Percentiles rank a stretch among this genome's conserved stretches.
These are phyloP conservation scores for Montipora cactus DNA, from an alignment of 64 coral and sea anemone species.

Conservation along the genomic window DNA sequence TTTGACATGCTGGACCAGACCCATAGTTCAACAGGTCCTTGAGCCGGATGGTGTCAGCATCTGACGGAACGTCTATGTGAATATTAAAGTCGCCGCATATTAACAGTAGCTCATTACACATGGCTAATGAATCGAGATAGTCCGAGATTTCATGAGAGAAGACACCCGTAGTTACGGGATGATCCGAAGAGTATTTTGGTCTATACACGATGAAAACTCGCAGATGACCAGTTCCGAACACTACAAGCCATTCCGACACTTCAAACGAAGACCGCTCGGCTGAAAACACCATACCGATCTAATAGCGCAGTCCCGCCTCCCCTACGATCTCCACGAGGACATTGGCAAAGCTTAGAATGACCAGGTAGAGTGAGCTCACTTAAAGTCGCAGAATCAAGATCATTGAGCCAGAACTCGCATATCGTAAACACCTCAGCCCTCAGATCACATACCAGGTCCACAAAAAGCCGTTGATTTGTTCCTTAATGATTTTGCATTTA, in stretches of 20 bases:
- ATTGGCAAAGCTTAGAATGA: constrained; percentile 57
- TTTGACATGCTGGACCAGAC: constrained; percentile 60
- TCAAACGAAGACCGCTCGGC: constrained; percentile 76
- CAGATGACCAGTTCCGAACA: constrained; percentile 30
- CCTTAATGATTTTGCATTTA: constrained; percentile 45
- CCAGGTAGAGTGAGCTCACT: constrained; percentile 34
- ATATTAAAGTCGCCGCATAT: constrained; percentile 45
- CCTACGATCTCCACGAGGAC: constrained; percentile 36
- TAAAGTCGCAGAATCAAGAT: constrained; percentile 37
- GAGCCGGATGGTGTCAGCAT: constrained; percentile 48
- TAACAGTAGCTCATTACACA: constrained; percentile 57
- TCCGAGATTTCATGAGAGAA: constrained; percentile 55
- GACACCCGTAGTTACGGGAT: constrained; percentile 50
- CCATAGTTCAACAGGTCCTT: constrained; percentile 52
- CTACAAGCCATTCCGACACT: constrained; percentile 70
- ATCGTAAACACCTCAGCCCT: constrained; percentile 49
- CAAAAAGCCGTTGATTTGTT: constrained; percentile 58
- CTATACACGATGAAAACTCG: constrained; percentile 58
- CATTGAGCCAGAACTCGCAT: constrained; percentile 44
- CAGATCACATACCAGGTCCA: constrained; percentile 3
- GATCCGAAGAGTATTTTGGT: constrained; percentile 45
- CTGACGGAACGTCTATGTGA: constrained; percentile 53
- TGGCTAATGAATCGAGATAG: constrained; percentile 65
- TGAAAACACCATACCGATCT: constrained; percentile 33
- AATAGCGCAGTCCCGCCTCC: constrained; percentile 68